A percentile compares a stretch with the other conserved stretches of the same genome.
Evolutionary conservation across 2,113 vertebrate genomes (phyloP).

Genomic region (Alouatta palliata): DNA sequence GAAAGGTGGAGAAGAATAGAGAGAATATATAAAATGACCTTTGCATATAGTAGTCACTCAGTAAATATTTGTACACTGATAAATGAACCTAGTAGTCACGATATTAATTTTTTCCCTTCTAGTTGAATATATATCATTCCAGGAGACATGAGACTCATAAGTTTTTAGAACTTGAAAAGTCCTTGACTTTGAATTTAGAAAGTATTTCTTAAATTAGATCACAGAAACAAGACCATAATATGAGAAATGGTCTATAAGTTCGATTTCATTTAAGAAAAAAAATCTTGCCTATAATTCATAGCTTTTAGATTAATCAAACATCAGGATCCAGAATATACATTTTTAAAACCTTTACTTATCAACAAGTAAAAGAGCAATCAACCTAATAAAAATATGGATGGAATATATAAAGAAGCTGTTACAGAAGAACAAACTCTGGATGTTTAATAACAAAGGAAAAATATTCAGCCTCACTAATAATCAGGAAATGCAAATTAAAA

Average conservation of each 20-base stretch:
- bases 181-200: conserved; percentile 26
- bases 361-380: neutral
- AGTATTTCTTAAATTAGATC: conserved; percentile 38
- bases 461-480: neutral
- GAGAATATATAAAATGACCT: neutral
- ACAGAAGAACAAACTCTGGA: neutral
- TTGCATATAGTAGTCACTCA: neutral
- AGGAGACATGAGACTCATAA: conserved; percentile 4
- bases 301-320: neutral
- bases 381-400: neutral
- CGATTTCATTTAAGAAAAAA: conserved; percentile 4
- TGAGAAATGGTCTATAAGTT: conserved; percentile 39
- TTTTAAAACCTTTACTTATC: neutral
- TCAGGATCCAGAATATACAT: neutral
- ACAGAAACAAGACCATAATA: conserved; percentile 1
- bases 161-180: conserved; percentile 19
- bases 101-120: neutral
- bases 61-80: neutral
- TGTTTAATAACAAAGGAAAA: conserved; percentile 22
- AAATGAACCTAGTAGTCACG: neutral
- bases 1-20: neutral
- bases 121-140: neutral
- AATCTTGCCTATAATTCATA: neutral
- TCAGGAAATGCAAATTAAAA: neutral
- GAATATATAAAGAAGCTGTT: neutral